Conservation (phyloP, 2,113 vertebrate species). For the Epinephelus fuscoguttatus region DNA sequence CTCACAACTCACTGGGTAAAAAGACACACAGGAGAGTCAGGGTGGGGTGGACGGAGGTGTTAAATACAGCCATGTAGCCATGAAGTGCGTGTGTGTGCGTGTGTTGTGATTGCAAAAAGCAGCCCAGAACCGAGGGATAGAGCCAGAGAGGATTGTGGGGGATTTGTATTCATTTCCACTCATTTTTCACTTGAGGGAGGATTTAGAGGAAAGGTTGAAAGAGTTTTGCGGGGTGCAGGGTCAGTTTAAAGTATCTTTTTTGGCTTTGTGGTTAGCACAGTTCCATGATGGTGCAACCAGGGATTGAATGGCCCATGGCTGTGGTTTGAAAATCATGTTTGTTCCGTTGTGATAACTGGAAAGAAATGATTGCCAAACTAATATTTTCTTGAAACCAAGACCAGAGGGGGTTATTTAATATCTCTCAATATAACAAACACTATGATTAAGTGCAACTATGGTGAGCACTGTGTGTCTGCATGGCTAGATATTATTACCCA, state of each 20-base stretch:
- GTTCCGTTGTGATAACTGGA: conserved; percentile 55
- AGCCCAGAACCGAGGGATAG: conserved; percentile 26
- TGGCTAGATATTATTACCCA: conserved; percentile 53
- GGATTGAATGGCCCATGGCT: conserved; percentile 32
- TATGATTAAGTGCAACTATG: conserved; percentile 57
- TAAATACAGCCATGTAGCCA: conserved; percentile 46
- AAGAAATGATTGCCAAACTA: conserved; percentile 51
- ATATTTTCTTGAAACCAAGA: conserved; percentile 50
- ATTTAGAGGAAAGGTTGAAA: conserved; percentile 66
- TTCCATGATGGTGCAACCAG: conserved; percentile 61
- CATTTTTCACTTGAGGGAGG: conserved; percentile 57
- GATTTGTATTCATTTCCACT: conserved; percentile 72
- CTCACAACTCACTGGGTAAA: conserved; percentile 30
- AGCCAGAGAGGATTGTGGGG: conserved; percentile 60
- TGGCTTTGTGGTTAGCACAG: conserved; percentile 47
- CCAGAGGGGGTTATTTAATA: conserved; percentile 38
- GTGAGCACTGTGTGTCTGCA: conserved; percentile 39
- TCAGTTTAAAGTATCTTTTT: conserved; percentile 57
- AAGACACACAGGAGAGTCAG: conserved; percentile 56
- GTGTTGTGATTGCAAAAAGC: conserved; percentile 45
- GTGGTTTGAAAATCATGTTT: conserved; percentile 52
- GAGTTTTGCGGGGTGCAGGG: conserved; percentile 43
- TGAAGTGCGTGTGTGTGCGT: neutral
- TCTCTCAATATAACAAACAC: conserved; percentile 53
- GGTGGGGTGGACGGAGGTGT: conserved; percentile 52